Evolutionary conservation across 35 echinoderm and acorn worm genomes (phyloP).

Genomic region (Nesometra sesokonis): DNA sequence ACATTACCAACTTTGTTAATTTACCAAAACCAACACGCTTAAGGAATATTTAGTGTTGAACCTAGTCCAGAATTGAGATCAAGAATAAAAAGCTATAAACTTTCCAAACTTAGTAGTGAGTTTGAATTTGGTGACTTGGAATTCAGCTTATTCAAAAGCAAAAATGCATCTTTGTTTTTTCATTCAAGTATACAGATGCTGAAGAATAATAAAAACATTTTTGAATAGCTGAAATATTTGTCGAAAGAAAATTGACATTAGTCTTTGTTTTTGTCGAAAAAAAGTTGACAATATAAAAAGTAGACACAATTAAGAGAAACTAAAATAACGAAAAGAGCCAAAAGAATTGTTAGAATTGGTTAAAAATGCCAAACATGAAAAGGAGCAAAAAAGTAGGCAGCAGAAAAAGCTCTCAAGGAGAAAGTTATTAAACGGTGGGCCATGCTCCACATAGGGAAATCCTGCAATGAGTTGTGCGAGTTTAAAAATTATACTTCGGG

Average conservation of each 20-base stretch:
- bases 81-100: conserved; percentile 27
- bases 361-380: conserved; percentile 8
- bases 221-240: too few species aligned
- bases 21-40: too few species aligned
- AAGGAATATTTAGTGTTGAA: conserved; percentile 19
- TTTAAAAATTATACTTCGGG: neutral
- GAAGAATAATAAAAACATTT: too few species aligned
- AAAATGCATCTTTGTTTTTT: conserved; percentile 24
- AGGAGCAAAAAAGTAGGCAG: neutral
- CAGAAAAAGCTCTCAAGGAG: neutral
- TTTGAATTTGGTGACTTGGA: conserved; percentile 42
- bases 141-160: conserved; percentile 20
- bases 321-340: neutral
- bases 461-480: neutral
- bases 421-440: neutral
- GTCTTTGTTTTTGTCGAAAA: too few species aligned
- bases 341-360: neutral
- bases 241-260: too few species aligned
- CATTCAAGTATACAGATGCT: too few species aligned
- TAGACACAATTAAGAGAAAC: too few species aligned
- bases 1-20: too few species aligned
- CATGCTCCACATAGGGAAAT: neutral
- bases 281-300: too few species aligned
- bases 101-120: conserved; percentile 34
- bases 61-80: neutral